Base-by-base conservation (phyloP, 2,797 vertebrate species). In the Lacerta agilis region DNA sequence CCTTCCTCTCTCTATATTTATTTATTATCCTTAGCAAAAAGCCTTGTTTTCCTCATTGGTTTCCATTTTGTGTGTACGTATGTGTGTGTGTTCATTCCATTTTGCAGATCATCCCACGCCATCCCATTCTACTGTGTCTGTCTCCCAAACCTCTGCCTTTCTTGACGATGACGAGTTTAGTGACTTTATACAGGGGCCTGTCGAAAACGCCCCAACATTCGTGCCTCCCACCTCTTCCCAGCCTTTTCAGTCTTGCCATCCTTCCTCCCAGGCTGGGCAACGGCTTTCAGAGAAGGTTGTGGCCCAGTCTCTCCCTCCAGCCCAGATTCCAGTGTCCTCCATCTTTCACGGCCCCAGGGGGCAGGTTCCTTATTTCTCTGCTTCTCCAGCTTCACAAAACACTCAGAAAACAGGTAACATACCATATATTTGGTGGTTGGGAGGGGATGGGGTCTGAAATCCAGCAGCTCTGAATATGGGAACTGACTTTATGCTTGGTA, bases 151-250 rank as follows among this genome's bases (percentile, higher is more conserved):
- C 95, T 96, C 97, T 95, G 95, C 98, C 97, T 97, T 98, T 96
- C 96, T 97, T 20, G 97, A 97, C 92, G 98, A 98, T 95, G 98
- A 98, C 71, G 98, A 98, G 93, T 99, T 99, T 98, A 99, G 98
- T 98, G 99, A 99, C 97, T 99, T 99, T 98, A 97, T 99, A 95
- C 98, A 99, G 95, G 98, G 98, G 89, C 97, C 98, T 27, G 90
- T 97, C 96, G 98, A 55, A 15, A 55, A 98, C 87, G 91, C 89
- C 93, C 96, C 96, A 77, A 83, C 88, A 93, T 27, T 92, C 95
- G 92, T 97, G 97, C 94, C 96, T 97, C 94, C 95, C 88, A 84
- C 97, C 94, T 90, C 94, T 79, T 96, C 96, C 94, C 97, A 97
- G 96, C 91, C 97, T 94, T 96, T 96, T 94, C 97, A 97, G 91